Evolutionary conservation across 1,140 invertebrate species (phyloP).

Genomic region (Trichoplusia ni): DNA sequence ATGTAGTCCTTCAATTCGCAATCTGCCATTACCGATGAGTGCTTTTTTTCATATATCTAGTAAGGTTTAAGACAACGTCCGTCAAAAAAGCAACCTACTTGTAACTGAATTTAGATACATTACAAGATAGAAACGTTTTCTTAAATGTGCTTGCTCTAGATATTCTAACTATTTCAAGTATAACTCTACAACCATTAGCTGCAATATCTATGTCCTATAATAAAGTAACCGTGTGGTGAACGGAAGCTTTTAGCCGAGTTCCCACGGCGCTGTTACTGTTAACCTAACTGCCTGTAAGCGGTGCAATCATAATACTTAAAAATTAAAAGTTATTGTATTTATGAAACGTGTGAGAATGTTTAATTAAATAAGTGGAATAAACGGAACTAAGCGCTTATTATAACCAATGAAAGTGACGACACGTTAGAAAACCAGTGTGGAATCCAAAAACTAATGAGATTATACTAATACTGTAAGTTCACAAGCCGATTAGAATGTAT

Average conservation of each 20-base stretch:
- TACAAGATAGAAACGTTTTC: too few species aligned
- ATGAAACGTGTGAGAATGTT: slow-evolving; percentile 78
- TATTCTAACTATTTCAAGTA: too few species aligned
- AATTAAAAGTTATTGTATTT: slow-evolving; percentile 79
- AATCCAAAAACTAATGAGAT: slow-evolving; percentile 41
- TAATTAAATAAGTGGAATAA: slow-evolving; percentile 78
- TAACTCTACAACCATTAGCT: too few species aligned
- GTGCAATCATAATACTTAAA: slow-evolving; percentile 76
- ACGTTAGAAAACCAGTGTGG: slow-evolving; percentile 40
- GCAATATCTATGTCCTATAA: too few species aligned
- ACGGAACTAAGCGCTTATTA: slow-evolving; percentile 58
- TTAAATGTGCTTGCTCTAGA: too few species aligned
- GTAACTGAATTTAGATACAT: too few species aligned
- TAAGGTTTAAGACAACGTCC: too few species aligned
- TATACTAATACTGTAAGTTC: slow-evolving; percentile 37
- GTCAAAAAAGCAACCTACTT: too few species aligned
- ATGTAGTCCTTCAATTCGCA: too few species aligned
- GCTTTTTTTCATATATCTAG: too few species aligned
- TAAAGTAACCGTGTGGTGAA: slow-evolving; percentile 25
- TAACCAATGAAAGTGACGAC: slow-evolving; percentile 64
- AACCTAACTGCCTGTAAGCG: slow-evolving; percentile 77
- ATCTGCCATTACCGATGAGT: too few species aligned
- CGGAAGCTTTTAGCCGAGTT: slow-evolving; percentile 68
- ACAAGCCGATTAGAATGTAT: slow-evolving; percentile 47
- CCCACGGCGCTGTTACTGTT: slow-evolving; percentile 76